A percentile compares a stretch with the other conserved stretches of the same genome.
These are phyloP conservation scores for Corapipo altera DNA, from an alignment of 2,113 vertebrate genomes.

Conservation along the genomic window DNA sequence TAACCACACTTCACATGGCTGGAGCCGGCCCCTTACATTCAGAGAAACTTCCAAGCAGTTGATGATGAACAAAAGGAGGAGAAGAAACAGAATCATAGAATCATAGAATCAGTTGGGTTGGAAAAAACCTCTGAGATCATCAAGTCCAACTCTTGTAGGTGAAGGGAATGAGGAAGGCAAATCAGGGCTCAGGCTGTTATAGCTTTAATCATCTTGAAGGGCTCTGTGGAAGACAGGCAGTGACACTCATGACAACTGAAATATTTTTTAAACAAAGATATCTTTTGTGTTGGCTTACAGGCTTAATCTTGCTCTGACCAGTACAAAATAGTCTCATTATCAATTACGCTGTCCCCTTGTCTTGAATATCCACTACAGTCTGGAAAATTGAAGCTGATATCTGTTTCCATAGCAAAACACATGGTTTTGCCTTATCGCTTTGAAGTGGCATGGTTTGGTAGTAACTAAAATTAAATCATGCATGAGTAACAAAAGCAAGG, in stretches of 20 bases:
- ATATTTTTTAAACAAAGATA: neutral
- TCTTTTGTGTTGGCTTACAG: neutral
- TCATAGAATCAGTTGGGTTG: too few relatives aligned
- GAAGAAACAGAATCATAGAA: neutral
- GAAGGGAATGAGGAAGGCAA: neutral
- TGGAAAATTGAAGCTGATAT: neutral
- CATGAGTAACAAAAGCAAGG: neutral
- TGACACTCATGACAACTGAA: neutral
- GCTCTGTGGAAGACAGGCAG: neutral
- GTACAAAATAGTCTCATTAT: neutral
- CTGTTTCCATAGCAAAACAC: neutral
- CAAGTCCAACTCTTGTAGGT: too few relatives aligned
- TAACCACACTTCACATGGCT: neutral
- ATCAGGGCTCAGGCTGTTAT: neutral
- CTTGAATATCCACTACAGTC: neutral
- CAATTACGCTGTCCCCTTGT: neutral
- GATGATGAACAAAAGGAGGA: neutral
- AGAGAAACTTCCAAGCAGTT: neutral
- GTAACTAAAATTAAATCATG: neutral
- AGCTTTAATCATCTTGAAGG: neutral
- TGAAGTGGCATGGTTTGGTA: neutral
- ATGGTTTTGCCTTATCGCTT: neutral
- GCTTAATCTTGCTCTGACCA: neutral
- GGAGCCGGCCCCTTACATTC: neutral
- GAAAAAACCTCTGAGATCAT: too few relatives aligned